These are phyloP conservation scores for Coelopa frigida DNA, from an alignment of 1,140 invertebrate genomes.

Conservation along the genomic window DNA sequence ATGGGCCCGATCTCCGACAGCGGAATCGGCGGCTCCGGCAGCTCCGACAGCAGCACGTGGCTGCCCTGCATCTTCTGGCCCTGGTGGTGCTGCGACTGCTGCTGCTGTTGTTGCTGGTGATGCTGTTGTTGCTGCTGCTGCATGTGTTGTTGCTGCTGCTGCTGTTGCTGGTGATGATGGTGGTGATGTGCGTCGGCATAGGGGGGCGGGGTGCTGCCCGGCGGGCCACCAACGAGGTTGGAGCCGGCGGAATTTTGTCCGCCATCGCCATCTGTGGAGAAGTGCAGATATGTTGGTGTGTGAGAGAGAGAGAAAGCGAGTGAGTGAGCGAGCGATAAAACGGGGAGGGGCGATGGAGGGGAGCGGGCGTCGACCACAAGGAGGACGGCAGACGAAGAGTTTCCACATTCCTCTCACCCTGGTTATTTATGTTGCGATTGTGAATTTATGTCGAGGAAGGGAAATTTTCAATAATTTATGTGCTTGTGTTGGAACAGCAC, in stretches of 20 bases:
- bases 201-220: conserved; percentile 49
- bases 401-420: no score
- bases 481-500: no score
- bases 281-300: no score
- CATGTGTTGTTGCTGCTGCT: no score
- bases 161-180: conserved; percentile 44
- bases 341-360: conserved; percentile 10
- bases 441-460: no score
- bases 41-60: conserved; percentile 65
- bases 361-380: conserved; percentile 7
- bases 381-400: conserved; percentile 11
- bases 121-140: no score
- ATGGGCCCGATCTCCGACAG: conserved; percentile 89
- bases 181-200: conserved; percentile 45
- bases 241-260: conserved; percentile 46
- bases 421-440: no score
- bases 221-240: conserved; percentile 43
- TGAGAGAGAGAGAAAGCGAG: conserved; percentile 15
- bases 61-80: conserved; percentile 31
- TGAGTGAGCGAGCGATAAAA: conserved; percentile 1
- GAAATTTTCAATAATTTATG: no score
- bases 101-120: no score
- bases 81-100: conserved; percentile 33
- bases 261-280: conserved; percentile 53
- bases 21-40: conserved; percentile 84